These are phyloP conservation scores for Tillus elongatus DNA, from an alignment of 2,888 invertebrate genomes.

Conservation along the genomic window DNA sequence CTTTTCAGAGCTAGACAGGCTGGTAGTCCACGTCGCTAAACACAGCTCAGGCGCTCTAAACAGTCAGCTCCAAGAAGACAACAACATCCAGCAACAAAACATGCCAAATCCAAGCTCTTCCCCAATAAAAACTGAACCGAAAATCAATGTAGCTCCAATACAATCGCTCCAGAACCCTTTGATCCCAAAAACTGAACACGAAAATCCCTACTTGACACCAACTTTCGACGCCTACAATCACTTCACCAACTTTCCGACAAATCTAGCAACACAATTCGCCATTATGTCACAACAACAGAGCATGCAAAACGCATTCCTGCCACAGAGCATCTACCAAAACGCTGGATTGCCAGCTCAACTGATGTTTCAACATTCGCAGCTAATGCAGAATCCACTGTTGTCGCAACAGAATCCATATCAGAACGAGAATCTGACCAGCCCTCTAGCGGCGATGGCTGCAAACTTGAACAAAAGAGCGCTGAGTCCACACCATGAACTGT, in stretches of 20 bases:
- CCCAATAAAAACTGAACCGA: constrained; percentile 32
- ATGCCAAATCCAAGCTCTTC: constrained; percentile 30
- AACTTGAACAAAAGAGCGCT: constrained; percentile 46
- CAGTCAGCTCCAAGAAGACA: constrained; percentile 38
- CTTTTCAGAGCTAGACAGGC: constrained; percentile 61
- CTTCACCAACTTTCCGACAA: constrained; percentile 38
- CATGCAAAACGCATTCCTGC: constrained; percentile 36
- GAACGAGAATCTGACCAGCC: constrained; percentile 38
- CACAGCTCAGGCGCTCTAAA: constrained; percentile 54
- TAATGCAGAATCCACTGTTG: constrained; percentile 38
- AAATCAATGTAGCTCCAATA: constrained; percentile 39
- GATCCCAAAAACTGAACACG: constrained; percentile 14
- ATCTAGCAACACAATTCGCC: constrained; percentile 39
- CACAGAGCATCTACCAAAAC: constrained; percentile 37
- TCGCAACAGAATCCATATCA: constrained; percentile 24
- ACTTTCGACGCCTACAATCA: constrained; percentile 40
- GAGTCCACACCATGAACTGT: constrained; percentile 45
- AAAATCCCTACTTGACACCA: constrained; percentile 30
- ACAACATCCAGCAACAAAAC: constrained; percentile 31
- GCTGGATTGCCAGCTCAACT: constrained; percentile 34
- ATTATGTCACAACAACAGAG: constrained; percentile 38
- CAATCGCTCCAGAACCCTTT: constrained; percentile 36
- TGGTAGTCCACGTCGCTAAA: constrained; percentile 61
- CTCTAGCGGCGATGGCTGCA: constrained; percentile 46
- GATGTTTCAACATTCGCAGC: constrained; percentile 39